Conservation (phyloP, 2,113 vertebrate genomes). For the Otocyon megalotis region DNA sequence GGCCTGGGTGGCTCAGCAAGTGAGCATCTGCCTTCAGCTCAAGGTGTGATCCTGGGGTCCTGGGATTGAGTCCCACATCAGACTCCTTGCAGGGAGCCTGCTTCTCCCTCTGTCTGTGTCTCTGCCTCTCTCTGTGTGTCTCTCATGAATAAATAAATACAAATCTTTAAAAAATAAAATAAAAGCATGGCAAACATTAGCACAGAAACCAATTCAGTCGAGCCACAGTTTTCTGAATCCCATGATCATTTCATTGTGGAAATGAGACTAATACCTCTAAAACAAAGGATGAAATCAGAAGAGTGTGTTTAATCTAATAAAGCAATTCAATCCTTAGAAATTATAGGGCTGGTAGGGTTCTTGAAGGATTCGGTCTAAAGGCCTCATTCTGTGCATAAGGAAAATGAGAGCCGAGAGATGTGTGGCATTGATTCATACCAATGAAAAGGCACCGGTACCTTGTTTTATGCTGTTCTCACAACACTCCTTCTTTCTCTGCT, state of each 20-base stretch:
- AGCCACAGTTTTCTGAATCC: background rate
- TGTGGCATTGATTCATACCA: background rate
- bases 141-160: no score
- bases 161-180: background rate
- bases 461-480: accelerated
- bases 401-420: background rate
- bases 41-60: no score
- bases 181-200: background rate
- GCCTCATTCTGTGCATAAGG: background rate
- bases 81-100: no score
- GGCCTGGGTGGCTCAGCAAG: no score
- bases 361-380: background rate
- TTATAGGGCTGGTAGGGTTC: background rate
- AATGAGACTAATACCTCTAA: conserved; percentile 8
- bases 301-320: conserved; percentile 3
- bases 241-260: background rate
- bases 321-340: background rate
- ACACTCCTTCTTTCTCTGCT: background rate
- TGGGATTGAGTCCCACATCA: no score
- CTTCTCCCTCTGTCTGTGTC: no score
- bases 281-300: conserved; percentile 15
- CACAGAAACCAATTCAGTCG: background rate
- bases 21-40: no score
- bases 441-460: background rate
- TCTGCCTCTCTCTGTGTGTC: no score